These are phyloP conservation scores for Cylas formicarius DNA, from an alignment of 1,140 invertebrate species.

Conservation along the genomic window DNA sequence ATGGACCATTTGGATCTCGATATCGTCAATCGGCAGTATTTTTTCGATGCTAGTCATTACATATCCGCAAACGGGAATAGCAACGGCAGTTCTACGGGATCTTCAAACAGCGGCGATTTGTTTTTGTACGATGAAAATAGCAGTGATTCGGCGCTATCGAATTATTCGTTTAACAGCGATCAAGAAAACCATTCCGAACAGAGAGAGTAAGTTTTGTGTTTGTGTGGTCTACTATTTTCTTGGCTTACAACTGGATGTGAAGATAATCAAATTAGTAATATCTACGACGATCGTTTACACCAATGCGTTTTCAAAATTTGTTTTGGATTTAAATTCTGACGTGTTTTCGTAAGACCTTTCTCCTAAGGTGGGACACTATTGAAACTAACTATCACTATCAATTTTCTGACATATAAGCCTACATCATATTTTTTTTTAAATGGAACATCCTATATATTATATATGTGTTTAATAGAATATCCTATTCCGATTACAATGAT, in stretches of 20 bases:
- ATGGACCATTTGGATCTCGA: constrained; percentile 50
- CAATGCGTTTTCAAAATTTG: no score
- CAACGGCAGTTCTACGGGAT: constrained; percentile 35
- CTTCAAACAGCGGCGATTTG: constrained; percentile 42
- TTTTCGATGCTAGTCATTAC: constrained; percentile 48
- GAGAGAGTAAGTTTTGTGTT: constrained; percentile 42
- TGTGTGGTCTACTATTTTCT: no score
- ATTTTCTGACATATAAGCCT: no score
- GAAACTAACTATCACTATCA: no score
- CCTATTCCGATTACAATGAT: no score
- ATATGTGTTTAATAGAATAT: no score
- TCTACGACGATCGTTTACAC: neutral
- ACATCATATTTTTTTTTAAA: no score
- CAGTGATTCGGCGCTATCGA: constrained; percentile 47
- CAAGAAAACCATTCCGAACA: constrained; percentile 48
- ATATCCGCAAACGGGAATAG: constrained; percentile 33
- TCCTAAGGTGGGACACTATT: no score
- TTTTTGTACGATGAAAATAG: constrained; percentile 49
- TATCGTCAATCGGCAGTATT: constrained; percentile 48
- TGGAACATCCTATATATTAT: no score
- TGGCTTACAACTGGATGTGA: no score
- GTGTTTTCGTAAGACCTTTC: no score
- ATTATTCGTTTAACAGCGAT: constrained; percentile 49
- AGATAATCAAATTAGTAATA: neutral
- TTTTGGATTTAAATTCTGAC: no score